Evolutionary conservation across 1,140 invertebrate species (phyloP).

Genomic region (Cotesia chilonis): DNA sequence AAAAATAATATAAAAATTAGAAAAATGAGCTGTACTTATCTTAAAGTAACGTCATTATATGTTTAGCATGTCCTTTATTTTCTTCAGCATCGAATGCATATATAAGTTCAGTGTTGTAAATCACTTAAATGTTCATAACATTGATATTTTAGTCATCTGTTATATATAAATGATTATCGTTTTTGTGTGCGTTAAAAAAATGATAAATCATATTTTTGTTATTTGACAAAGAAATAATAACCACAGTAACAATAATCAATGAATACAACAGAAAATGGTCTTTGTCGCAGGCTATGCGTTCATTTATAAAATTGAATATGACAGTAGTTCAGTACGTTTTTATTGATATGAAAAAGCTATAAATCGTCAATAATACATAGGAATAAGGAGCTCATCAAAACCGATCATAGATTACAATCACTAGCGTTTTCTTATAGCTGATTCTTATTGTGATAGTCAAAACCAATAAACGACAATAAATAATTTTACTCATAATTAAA

Average conservation of each 20-base stretch:
- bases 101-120: constrained; percentile 36
- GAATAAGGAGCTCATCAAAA: too few species aligned
- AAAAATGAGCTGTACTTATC: constrained; percentile 55
- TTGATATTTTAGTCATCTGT: constrained; percentile 61
- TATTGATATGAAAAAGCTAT: too few species aligned
- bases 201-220: constrained; percentile 11
- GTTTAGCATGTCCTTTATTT: constrained; percentile 57
- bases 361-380: too few species aligned
- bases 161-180: constrained; percentile 46
- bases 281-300: constrained; percentile 31
- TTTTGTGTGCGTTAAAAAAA: constrained; percentile 45
- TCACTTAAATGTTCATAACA: constrained; percentile 41
- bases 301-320: constrained; percentile 13
- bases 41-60: constrained; percentile 48
- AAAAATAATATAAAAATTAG: not conserved
- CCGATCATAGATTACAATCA: too few species aligned
- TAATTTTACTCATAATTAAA: too few species aligned
- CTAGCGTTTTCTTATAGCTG: too few species aligned
- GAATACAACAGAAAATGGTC: constrained; percentile 30
- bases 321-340: constrained; percentile 32
- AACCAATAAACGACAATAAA: too few species aligned
- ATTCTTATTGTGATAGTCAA: too few species aligned
- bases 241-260: constrained; percentile 5
- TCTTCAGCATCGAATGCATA: constrained; percentile 50
- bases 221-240: constrained; percentile 24